Conservation (phyloP, 2,888 invertebrate genomes). For the Drosophila rellima region DNA sequence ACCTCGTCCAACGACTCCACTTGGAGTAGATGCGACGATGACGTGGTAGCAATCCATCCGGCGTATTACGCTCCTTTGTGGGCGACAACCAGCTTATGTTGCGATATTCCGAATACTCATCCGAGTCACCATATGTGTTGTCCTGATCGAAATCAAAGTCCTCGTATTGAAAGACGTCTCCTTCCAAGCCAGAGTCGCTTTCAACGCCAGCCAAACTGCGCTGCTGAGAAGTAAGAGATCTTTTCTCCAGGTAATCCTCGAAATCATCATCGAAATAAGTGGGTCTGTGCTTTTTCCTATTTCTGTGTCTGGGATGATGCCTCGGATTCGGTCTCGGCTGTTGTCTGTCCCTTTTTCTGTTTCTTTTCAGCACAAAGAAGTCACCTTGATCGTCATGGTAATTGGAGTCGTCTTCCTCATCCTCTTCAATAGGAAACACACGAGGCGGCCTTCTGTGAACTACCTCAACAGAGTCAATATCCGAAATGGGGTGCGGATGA, state of each 20-base stretch:
- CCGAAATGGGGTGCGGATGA: slow-evolving; percentile 22
- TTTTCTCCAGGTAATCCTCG: slow-evolving; percentile 63
- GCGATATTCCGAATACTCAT: slow-evolving; percentile 71
- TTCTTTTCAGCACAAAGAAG: slow-evolving; percentile 78
- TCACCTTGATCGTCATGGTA: slow-evolving; percentile 64
- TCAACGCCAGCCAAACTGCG: slow-evolving; percentile 57
- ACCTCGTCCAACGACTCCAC: slow-evolving; percentile 95
- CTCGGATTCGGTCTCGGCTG: not conserved
- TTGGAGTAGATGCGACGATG: slow-evolving; percentile 88
- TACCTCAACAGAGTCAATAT: slow-evolving; percentile 41
- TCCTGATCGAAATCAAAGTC: slow-evolving; percentile 82
- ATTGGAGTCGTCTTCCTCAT: slow-evolving; percentile 41
- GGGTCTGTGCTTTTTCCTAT: slow-evolving; percentile 8
- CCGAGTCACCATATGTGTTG: slow-evolving; percentile 62
- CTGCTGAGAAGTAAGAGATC: slow-evolving; percentile 25
- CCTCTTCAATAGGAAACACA: slow-evolving; percentile 23
- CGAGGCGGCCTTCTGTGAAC: slow-evolving; percentile 41
- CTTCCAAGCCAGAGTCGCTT: slow-evolving; percentile 60
- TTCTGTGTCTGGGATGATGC: slow-evolving; percentile 3
- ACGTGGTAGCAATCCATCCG: slow-evolving; percentile 76
- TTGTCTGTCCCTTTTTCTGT: slow-evolving; percentile 10
- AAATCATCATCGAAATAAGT: slow-evolving; percentile 66
- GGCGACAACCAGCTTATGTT: slow-evolving; percentile 56
- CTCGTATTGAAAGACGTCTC: slow-evolving; percentile 83
- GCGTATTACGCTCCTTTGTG: slow-evolving; percentile 80